Base-by-base conservation (phyloP, 2,113 vertebrate genomes). In the Eupsittula cactorum region DNA sequence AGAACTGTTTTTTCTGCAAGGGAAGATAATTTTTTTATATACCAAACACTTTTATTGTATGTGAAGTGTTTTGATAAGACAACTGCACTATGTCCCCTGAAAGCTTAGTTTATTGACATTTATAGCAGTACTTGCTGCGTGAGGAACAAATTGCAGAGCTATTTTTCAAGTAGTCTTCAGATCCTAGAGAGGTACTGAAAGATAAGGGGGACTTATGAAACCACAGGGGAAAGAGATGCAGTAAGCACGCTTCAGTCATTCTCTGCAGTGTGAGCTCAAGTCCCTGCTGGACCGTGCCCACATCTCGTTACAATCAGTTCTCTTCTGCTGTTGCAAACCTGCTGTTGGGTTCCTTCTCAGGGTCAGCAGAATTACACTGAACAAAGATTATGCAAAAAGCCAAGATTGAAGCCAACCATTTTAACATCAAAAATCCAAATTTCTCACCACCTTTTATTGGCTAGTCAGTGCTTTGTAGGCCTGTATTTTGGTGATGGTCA, bases 41-140 rank as follows among this genome's bases (percentile, higher is more conserved):
- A 71, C 69, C 70, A 79, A 89, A 71, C 13, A 29, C 52, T 90
- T 92, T 44, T 78, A 80, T 88, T 94, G 14, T 41, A 82, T 70
- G 69, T 91, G 86, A 96, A 88, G 57, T 84, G 83, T 95, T 94
- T 93, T 96, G 88, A 93, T 96, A 92, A 91, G 90, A 75, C 88
- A 78, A 68, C 82, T 91, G 73, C 37, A n/a, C 88, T 68, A 3
- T 62, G 77, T 86, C 80, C 79, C 73, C 92, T 91, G 90, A 68
- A 96, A 95, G 55, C 76, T 64, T 84, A 50, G 55, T 75, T 90
- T 92, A 83, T 92, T 93, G 92, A 88, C 92, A 79, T 88, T 90
- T 93, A 55, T 73, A 85, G 82, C 1, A 0, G n/a, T 59, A 50
- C 69, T 92, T 82, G 57, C 83, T 92, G 70, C 0, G 0, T 37